Evolutionary conservation across 2,113 vertebrate species (phyloP).

Genomic region (Zootoca vivipara): DNA sequence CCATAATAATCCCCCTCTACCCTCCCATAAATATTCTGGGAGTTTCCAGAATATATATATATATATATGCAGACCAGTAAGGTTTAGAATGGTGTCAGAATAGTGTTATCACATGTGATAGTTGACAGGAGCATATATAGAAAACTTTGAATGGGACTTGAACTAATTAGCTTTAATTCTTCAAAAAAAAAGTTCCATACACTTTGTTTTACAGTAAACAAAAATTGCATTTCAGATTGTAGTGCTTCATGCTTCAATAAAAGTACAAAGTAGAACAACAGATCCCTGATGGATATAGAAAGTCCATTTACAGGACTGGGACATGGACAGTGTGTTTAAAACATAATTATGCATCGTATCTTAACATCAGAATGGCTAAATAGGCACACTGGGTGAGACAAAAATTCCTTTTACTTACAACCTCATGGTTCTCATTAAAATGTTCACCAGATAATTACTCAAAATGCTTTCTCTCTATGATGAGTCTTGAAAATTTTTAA

Average conservation of each 20-base stretch:
- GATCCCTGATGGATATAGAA: not conserved
- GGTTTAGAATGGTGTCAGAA: too few relatives aligned
- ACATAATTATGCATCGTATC: not conserved
- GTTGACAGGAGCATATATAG: too few relatives aligned
- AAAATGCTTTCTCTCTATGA: not conserved
- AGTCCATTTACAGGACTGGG: not conserved
- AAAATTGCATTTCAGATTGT: not conserved
- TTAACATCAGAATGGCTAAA: not conserved
- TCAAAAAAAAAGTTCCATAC: too few relatives aligned
- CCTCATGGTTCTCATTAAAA: not conserved
- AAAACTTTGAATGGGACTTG: too few relatives aligned
- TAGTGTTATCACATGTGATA: too few relatives aligned
- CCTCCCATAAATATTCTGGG: too few relatives aligned
- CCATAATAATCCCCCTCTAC: too few relatives aligned
- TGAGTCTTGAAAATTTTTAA: not conserved
- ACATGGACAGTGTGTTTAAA: not conserved
- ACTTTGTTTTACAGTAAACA: not conserved
- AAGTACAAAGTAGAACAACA: not conserved
- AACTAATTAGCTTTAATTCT: too few relatives aligned
- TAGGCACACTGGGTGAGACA: not conserved
- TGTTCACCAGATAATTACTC: not conserved
- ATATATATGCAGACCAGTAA: too few relatives aligned
- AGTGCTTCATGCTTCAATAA: not conserved
- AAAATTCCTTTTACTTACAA: not conserved
- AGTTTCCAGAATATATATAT: too few relatives aligned